Base-by-base conservation (phyloP, 2,797 vertebrate species). In the Lepidocolaptes lacrymiger region DNA sequence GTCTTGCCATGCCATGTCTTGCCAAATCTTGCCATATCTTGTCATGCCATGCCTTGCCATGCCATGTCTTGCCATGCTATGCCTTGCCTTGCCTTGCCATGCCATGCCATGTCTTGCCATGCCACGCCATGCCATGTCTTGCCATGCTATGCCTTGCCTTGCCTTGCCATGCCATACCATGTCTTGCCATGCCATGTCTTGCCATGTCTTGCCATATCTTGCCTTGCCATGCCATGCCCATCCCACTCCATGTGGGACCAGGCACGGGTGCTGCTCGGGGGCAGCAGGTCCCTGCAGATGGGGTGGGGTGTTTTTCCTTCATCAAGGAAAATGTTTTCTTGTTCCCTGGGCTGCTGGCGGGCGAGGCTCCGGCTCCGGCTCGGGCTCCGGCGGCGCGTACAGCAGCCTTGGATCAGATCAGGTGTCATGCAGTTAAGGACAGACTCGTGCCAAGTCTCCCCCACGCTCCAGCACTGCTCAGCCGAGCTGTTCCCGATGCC, bases 321-420 rank as follows among this genome's bases (percentile, higher is more conserved):
- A 1, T 93, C 75, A 88, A 96, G 92, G 94, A 87, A 88, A 96
- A 96, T 93, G 94, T 95, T 96, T 96, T 95, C 93, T 93, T 93
- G 91, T 94, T 95, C 96, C 89, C 68, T 74, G 23, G 27, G 92
- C 82, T 61, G 92, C 46, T 64, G 82, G 51, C 30, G 58, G 93
- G 93, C 10, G 85, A 86, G 85, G 88, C 85, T 76, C 56, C 58
- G 49, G 77, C 69, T 58, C 76, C 15, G 52, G 76, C 59, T 66
- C 71, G 14, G 54, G 93, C 3, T 61, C 91, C 4, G 71, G 84
- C 26, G 22, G 87, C 28, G 71, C 54, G 58, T 75, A 36, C 93
- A 56, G 96, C 93, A 88, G 94, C 89, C 54, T 19, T 51, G 95
- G 85, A 67, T 4, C 0, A 17, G 69, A 54, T 90, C 71, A 39